A percentile compares a stretch with the other conserved stretches of the same genome.
Conservation (phyloP, 2,888 invertebrate species). For the Eilema depressum region DNA sequence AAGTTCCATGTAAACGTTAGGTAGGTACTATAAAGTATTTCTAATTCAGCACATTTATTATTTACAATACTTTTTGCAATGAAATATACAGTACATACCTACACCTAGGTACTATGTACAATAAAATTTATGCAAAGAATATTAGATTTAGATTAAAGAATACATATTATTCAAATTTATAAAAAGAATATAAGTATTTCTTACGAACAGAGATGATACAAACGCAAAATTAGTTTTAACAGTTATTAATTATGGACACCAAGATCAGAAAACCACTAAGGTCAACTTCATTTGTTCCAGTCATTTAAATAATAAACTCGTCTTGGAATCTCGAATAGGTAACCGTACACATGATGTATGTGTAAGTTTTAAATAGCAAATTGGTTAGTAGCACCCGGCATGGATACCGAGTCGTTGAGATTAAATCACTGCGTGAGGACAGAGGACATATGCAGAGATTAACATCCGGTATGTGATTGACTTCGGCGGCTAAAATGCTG, state of each 20-base stretch:
- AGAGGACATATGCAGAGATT: conserved; percentile 57
- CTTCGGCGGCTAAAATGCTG: conserved; percentile 40
- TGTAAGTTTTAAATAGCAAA: conserved; percentile 47
- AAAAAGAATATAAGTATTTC: not conserved
- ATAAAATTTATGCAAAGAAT: no score
- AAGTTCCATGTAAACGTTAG: not conserved
- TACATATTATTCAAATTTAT: no score
- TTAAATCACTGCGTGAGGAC: conserved; percentile 58
- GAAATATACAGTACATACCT: not conserved
- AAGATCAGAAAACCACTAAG: conserved; percentile 44
- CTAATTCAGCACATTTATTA: not conserved
- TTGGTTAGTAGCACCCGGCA: conserved; percentile 44
- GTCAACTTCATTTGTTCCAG: conserved; percentile 40
- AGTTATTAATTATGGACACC: conserved; percentile 32
- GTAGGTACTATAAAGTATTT: not conserved
- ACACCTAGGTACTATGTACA: no score
- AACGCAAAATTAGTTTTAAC: conserved; percentile 7
- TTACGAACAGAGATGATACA: not conserved
- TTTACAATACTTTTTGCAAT: not conserved
- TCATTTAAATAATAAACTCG: conserved; percentile 22
- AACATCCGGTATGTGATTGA: conserved; percentile 62
- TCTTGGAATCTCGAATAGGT: conserved; percentile 4
- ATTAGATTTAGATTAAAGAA: no score
- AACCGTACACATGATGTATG: conserved; percentile 1
- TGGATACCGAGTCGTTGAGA: conserved; percentile 45